phyloP scores from a whole-genome alignment of 2,113 vertebrate genomes.

The Bambusicola thoracicus region DNA sequence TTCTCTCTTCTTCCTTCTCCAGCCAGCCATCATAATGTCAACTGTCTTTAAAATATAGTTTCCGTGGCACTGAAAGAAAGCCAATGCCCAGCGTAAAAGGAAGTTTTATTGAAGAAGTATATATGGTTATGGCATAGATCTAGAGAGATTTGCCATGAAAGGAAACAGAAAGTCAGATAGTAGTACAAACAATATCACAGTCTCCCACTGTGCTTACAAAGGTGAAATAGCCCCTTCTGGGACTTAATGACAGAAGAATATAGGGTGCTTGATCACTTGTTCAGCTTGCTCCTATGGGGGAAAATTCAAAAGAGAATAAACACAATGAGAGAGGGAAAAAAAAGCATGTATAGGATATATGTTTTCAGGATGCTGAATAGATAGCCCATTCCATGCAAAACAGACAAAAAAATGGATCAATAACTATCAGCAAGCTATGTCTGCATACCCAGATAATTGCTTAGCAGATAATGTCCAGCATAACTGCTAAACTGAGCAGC shows the following conservation, averaged over 20 bases:
- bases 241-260: not conserved
- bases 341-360: not conserved
- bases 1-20: not conserved
- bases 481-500: not conserved
- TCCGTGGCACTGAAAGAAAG: not conserved
- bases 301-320: conserved; percentile 1
- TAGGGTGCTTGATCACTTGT: not conserved
- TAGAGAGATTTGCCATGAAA: not conserved
- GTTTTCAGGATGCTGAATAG: too few relatives aligned
- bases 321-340: not conserved
- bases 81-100: not conserved
- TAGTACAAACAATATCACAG: fast-evolving
- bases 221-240: not conserved
- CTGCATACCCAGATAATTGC: fast-evolving
- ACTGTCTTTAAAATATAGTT: not conserved
- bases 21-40: fast-evolving
- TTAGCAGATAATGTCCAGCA: not conserved
- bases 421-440: not conserved
- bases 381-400: not conserved
- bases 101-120: conserved; percentile 23
- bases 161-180: not conserved
- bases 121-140: not conserved
- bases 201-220: not conserved
- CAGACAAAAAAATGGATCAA: not conserved
- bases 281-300: not conserved